phyloP scores from a whole-genome alignment of 2,797 vertebrate genomes.

The Furcifer pardalis region DNA sequence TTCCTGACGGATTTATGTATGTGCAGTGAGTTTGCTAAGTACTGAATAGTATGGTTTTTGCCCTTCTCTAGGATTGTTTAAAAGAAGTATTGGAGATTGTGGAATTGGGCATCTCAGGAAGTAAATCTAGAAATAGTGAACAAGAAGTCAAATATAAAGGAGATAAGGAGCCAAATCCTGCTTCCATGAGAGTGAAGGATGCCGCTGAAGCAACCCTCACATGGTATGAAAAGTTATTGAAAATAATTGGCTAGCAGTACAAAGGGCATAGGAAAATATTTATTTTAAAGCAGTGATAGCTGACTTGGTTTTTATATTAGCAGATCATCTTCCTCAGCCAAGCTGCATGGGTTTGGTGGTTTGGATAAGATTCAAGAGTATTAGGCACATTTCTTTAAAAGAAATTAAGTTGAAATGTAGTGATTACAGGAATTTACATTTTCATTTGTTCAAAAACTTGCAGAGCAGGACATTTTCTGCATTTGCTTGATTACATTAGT shows the following conservation, averaged over 20 bases:
- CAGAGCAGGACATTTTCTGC: neutral
- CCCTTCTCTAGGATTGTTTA: conserved; percentile 84
- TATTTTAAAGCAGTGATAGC: neutral
- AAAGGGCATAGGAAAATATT: neutral
- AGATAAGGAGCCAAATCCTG: conserved; percentile 91
- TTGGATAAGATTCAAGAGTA: neutral
- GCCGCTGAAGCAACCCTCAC: conserved; percentile 92
- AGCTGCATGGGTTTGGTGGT: neutral
- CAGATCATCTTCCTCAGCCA: neutral
- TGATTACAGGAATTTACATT: neutral
- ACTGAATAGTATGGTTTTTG: conserved; percentile 3
- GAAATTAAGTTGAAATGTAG: neutral
- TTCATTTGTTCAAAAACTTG: neutral
- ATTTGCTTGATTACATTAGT: neutral
- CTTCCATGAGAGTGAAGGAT: conserved; percentile 93
- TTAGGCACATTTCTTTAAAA: neutral
- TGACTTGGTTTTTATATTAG: neutral
- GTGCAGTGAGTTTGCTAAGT: neutral
- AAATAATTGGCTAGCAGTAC: neutral
- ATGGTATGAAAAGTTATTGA: conserved; percentile 79
- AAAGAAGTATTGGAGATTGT: conserved; percentile 93
- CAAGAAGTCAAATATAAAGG: conserved; percentile 89
- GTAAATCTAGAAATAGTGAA: conserved; percentile 87
- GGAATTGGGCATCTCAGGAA: conserved; percentile 92
- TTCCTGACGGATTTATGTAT: neutral